Base-by-base conservation (phyloP, 2,888 invertebrate species). In the Scaptomyza cyrtandrae region DNA sequence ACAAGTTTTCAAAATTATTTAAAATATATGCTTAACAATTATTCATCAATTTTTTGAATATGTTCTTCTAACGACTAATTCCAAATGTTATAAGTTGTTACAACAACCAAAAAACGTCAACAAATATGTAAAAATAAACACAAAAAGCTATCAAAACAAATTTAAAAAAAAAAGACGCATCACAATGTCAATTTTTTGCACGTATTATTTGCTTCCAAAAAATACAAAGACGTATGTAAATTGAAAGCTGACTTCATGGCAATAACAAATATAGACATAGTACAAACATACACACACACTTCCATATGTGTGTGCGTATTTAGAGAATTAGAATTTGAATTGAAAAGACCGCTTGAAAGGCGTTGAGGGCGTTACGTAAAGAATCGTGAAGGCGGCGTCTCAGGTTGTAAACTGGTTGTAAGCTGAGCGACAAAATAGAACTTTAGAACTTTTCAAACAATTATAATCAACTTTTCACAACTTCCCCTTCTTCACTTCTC, bases 241-340 rank as follows among this genome's bases (percentile, higher is more conserved):
- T 56, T 37, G 6, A 72, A 53, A 39, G 78, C 53, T 88, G 87
- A 80, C 80, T 78, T 88, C 75, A 86, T 75, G 48, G 64, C 61
- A 6, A 46, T 48, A 60, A 13, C 45, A 58, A 59, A 78, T 43
- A 41, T n/a, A 50, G 19, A n/a, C 9, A 49, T 14, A 14, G 3
- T 27, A 10, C 29, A 41, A 6, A 19, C 13, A 6, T 33, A 62
- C 13, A 11, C 39, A 11, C 6, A 16, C 27, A 14, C 19, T 19
- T 19, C 19, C 35, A 44, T 16, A 46, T 11, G 9, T 54, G 7
- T 6, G 9, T 4, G 6, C 24, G 14, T 46, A 39, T 13, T 44
- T 14, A 44, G 11, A 56, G 29, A 63, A 24, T 24, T 2, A 2
- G 24, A 24, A 41, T 50, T 50, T 27, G 50, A 57, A 55, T 33